Conservation (phyloP, 2,797 vertebrate genomes). For the Gymnodraco acuticeps region DNA sequence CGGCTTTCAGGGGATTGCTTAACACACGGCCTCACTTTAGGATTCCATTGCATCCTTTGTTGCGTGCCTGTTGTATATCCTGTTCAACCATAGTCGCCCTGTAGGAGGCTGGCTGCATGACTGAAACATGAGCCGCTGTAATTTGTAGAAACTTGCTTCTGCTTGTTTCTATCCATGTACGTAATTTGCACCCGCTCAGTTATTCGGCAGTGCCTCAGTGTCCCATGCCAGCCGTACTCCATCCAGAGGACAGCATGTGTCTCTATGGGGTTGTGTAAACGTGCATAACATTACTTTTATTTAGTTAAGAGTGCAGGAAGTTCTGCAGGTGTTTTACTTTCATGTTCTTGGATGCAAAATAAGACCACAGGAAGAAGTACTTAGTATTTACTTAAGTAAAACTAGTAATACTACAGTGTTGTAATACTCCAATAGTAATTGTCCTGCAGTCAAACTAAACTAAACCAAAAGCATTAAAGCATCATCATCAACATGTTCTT, state of each 20-base stretch:
- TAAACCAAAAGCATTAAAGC: no score
- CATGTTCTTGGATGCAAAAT: neutral
- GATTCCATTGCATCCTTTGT: constrained; percentile 47
- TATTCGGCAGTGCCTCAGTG: constrained; percentile 36
- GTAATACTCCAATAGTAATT: no score
- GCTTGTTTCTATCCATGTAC: constrained; percentile 46
- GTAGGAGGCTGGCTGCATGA: constrained; percentile 13
- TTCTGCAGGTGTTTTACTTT: neutral
- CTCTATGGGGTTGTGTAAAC: constrained; percentile 2
- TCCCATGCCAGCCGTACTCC: constrained; percentile 34
- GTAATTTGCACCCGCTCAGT: constrained; percentile 50
- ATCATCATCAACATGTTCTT: no score
- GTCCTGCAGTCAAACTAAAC: no score
- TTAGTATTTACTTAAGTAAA: no score
- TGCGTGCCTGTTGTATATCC: constrained; percentile 20
- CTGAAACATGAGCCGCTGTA: constrained; percentile 42
- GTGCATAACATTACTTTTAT: neutral
- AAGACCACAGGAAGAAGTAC: neutral
- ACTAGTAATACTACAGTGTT: no score
- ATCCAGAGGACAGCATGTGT: constrained; percentile 23
- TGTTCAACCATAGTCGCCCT: constrained; percentile 15
- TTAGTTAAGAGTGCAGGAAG: neutral
- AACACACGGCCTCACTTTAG: constrained; percentile 36
- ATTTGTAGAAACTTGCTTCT: constrained; percentile 37
- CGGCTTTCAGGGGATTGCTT: constrained; percentile 45